Evolutionary conservation across 2,797 vertebrate species (phyloP).

Genomic region (Sebastes hubbsi): DNA sequence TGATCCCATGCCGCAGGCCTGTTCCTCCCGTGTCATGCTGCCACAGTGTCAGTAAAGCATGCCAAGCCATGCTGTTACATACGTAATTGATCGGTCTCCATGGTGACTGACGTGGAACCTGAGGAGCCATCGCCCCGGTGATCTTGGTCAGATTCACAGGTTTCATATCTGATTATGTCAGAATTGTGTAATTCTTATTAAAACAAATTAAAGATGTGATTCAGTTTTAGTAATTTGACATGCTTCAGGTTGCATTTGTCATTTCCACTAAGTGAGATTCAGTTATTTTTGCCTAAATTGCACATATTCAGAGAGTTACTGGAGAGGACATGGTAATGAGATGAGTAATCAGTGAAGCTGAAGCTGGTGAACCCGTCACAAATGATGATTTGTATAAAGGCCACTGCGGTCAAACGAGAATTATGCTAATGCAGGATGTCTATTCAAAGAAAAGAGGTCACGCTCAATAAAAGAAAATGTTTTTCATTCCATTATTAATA

Average conservation of each 20-base stretch:
- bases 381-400: conserved; percentile 40
- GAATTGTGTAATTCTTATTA: background rate
- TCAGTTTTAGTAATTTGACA: background rate
- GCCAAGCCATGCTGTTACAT: conserved; percentile 17
- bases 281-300: conserved; percentile 14
- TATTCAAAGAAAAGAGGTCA: conserved; percentile 40
- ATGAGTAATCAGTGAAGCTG: conserved; percentile 30
- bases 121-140: background rate
- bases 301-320: conserved; percentile 7
- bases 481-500: conserved; percentile 18
- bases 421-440: conserved; percentile 41
- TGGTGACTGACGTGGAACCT: conserved; percentile 13
- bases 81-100: conserved; percentile 45
- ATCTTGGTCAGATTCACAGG: background rate
- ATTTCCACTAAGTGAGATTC: background rate
- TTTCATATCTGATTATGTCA: conserved; percentile 1
- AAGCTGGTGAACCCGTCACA: conserved; percentile 28
- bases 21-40: conserved; percentile 29
- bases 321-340: conserved; percentile 35
- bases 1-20: conserved; percentile 22
- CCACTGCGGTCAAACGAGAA: conserved; percentile 20
- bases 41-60: conserved; percentile 32
- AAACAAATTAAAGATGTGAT: background rate
- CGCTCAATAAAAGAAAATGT: background rate
- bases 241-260: background rate